Percentiles rank a stretch among this genome's conserved stretches.
These are phyloP conservation scores for Malthinus seriepunctatus DNA, from an alignment of 2,888 invertebrate genomes.

Conservation along the genomic window DNA sequence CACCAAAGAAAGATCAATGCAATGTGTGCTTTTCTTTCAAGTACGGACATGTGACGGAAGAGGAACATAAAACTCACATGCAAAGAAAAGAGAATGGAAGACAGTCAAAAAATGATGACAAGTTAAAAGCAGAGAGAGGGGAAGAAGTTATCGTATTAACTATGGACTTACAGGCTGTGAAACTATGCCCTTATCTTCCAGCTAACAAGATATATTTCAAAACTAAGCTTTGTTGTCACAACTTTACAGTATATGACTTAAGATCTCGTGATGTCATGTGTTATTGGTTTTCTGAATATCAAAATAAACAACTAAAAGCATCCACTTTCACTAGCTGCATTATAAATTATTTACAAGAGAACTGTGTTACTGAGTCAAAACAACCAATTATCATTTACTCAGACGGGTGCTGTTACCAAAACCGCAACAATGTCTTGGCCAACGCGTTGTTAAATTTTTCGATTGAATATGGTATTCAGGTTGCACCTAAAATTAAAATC, in stretches of 20 bases:
- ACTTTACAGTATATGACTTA: background rate
- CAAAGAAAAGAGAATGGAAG: constrained; percentile 14
- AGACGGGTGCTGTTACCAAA: background rate
- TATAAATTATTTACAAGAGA: background rate
- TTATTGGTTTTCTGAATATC: background rate
- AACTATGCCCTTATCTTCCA: constrained; percentile 32
- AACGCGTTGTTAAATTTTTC: background rate
- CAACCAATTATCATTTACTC: background rate
- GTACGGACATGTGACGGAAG: too few relatives aligned
- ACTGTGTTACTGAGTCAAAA: background rate
- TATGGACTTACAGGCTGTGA: constrained; percentile 36
- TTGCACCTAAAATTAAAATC: constrained; percentile 19
- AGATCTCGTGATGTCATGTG: background rate
- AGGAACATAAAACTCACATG: constrained; percentile 14
- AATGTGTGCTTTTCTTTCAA: constrained; percentile 19
- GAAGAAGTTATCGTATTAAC: constrained; percentile 31
- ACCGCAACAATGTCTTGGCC: background rate
- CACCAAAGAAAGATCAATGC: constrained; percentile 34
- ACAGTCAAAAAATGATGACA: constrained; percentile 6
- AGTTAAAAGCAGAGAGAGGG: constrained; percentile 23
- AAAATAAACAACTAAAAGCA: background rate
- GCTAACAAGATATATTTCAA: constrained; percentile 4
- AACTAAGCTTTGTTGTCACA: background rate
- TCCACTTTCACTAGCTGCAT: background rate
- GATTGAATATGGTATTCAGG: background rate